Evolutionary conservation across 2,888 invertebrate genomes (phyloP), one percentile per base, ranked within the genome.

Genomic region (Athetis lepigone): DNA sequence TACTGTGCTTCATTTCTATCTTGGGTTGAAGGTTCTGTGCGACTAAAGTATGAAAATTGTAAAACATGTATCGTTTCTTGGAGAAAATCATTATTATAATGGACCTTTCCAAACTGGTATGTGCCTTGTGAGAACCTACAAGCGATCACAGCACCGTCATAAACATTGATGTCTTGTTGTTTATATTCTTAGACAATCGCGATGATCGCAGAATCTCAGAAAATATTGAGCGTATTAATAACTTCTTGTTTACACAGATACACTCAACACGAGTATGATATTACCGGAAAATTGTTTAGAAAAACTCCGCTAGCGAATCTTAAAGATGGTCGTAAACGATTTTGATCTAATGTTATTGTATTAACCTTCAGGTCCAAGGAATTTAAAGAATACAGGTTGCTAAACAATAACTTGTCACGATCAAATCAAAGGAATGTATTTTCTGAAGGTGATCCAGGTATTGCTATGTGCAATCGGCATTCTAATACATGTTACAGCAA

Each of bases 401-500:
- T 52, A 27, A 70, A 63, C 33, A 54, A 52, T 33, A 55, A 65
- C 33, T 43, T 70, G 63, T 51, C 76, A 75, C 40, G 54, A 75
- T 58, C 57, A 58, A 75, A 64, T 70, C 37, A 46, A 36, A 51
- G 39, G 57, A 75, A 71, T 63, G 50, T 57, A n/a, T n/a, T 37
- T 33, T 29, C 4, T 16, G 58, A 72, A 72, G 71, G 76, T 64
- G 25, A 72, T 36, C 54, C 11, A 58, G 63, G 33, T 62, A 23
- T 23, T 13, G 47, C 18, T 42, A 25, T 16, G 29, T 19, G 47
- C 33, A 33, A 33, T 13, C 13, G 33, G 13, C 18, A 68, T 58
- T 43, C 19, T 36, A 36, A 57, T 29, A 29, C 29, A 11, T 39
- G 37, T 11, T 40, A 29, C 7, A 19, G 39, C 27, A 18, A 2